Evolutionary conservation across 2,113 vertebrate species (phyloP).

Genomic region (Monarcha castaneiventris): DNA sequence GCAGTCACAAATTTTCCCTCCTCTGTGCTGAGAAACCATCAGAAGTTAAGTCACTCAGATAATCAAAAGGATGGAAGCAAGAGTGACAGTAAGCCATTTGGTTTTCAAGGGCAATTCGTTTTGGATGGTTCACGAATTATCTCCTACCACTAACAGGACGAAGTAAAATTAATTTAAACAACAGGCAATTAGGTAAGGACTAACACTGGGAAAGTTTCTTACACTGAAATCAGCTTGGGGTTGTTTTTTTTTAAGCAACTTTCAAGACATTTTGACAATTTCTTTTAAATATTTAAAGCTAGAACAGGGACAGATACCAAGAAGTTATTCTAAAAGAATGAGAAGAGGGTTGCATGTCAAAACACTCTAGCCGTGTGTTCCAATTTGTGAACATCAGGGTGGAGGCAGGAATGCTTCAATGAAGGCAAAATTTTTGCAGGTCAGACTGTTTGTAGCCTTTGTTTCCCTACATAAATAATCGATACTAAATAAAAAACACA

Average conservation of each 20-base stretch:
- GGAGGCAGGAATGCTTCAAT: not conserved
- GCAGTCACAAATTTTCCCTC: not conserved
- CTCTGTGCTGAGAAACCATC: not conserved
- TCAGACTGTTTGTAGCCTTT: not conserved
- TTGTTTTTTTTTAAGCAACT: not conserved
- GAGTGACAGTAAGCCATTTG: not conserved
- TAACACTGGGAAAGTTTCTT: not conserved
- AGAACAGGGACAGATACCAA: not conserved
- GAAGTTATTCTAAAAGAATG: not conserved
- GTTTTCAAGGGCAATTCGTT: not conserved
- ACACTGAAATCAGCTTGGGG: fast-evolving
- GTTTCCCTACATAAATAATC: not conserved
- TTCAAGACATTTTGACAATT: not conserved
- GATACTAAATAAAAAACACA: not conserved
- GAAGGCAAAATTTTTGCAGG: not conserved
- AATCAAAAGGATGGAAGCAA: not conserved
- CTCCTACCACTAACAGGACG: not conserved
- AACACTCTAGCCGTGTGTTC: not conserved
- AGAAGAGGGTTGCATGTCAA: not conserved
- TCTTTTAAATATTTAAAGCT: not conserved
- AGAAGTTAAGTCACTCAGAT: not conserved
- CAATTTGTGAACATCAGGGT: not conserved
- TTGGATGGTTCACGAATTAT: not conserved
- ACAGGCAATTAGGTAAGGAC: not conserved
- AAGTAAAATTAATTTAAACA: not conserved